Base-by-base conservation (phyloP, 2,113 vertebrate genomes). In the Alaudala cheleensis region DNA sequence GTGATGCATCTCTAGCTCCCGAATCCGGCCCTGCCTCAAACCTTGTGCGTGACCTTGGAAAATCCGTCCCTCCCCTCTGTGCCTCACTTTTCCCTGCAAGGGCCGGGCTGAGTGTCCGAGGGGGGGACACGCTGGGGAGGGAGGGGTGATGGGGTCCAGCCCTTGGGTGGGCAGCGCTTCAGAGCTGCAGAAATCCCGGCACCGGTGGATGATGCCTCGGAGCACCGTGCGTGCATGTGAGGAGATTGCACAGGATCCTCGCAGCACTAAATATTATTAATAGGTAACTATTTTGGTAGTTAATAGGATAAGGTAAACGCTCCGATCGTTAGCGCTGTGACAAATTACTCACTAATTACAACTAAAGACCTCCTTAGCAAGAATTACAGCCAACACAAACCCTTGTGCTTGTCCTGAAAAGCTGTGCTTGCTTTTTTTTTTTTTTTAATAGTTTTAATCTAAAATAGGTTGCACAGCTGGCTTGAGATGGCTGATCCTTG, bases 11-110 rank as follows among this genome's bases (percentile, higher is more conserved):
- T 82, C 87, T 54, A 1, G 12, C 69, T 86, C 74, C 57, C 9
- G 1, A 20, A 14, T 9, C 82, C 51, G 26, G 87, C 93, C 81
- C 82, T 71, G 79, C 3, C 78, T 86, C 74, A 92, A 93, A 90
- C 94, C 93, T 92, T 96, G 81, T 78, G 83, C 11, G 6, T 94
- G 86, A 96, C 92, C 94, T 95, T 94, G 91, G 95, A 80, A 90
- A 95, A 95, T 93, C 51, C 6, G 2, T 72, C 74, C 90, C 71
- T 90, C 79, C 74, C 17, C 13, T 77, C 85, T 1, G 2, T 22
- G 73, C 70, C 53, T 79, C 12, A 2, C 23, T 82, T 91, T 86
- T 61, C 53, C 57, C 45, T 47, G 57, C 61, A 6, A 64, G 60
- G 29, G 60, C 51, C 5, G 11, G 65, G 77, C 49, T 23, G 39